These are phyloP conservation scores for Pogonophryne albipinna DNA, from an alignment of 2,797 vertebrate species.

Conservation along the genomic window DNA sequence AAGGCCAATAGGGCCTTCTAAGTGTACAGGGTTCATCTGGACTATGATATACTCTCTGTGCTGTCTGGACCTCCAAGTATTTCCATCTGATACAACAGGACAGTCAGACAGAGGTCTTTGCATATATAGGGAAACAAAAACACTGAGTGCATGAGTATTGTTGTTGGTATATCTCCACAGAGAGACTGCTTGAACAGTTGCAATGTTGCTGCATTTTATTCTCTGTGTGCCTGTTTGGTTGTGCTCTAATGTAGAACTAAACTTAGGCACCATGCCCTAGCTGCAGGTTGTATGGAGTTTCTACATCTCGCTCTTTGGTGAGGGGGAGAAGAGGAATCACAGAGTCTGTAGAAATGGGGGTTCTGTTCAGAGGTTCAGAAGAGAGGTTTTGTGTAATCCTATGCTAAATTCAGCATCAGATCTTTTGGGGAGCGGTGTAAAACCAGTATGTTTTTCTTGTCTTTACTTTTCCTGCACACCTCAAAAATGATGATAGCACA, in stretches of 20 bases:
- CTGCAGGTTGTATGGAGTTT: slow-evolving; percentile 76
- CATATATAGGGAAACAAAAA: slow-evolving; percentile 53
- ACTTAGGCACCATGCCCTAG: slow-evolving; percentile 78
- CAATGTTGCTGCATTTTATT: slow-evolving; percentile 61
- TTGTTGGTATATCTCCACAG: slow-evolving; percentile 64
- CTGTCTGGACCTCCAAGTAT: slow-evolving; percentile 41
- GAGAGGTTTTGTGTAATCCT: slow-evolving; percentile 84
- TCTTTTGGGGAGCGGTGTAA: slow-evolving; percentile 83
- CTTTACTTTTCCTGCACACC: slow-evolving; percentile 79
- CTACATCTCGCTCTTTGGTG: slow-evolving; percentile 71
- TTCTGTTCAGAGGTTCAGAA: slow-evolving; percentile 78
- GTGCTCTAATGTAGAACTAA: slow-evolving; percentile 78
- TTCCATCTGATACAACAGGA: slow-evolving; percentile 51
- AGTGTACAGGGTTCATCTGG: slow-evolving; percentile 32
- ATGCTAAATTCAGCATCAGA: slow-evolving; percentile 86
- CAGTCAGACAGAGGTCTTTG: slow-evolving; percentile 54
- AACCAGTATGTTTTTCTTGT: slow-evolving; percentile 83
- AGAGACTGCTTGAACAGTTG: slow-evolving; percentile 61
- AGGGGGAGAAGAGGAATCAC: slow-evolving; percentile 79
- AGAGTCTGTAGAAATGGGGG: slow-evolving; percentile 77
- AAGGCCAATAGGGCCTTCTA: slow-evolving; percentile 57
- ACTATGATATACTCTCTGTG: slow-evolving; percentile 15
- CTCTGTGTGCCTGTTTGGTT: slow-evolving; percentile 63
- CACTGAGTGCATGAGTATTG: slow-evolving; percentile 46
- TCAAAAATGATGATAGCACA: slow-evolving; percentile 85